Conservation (phyloP, 2,888 invertebrate species). For the Alloscopus bannaensis region DNA sequence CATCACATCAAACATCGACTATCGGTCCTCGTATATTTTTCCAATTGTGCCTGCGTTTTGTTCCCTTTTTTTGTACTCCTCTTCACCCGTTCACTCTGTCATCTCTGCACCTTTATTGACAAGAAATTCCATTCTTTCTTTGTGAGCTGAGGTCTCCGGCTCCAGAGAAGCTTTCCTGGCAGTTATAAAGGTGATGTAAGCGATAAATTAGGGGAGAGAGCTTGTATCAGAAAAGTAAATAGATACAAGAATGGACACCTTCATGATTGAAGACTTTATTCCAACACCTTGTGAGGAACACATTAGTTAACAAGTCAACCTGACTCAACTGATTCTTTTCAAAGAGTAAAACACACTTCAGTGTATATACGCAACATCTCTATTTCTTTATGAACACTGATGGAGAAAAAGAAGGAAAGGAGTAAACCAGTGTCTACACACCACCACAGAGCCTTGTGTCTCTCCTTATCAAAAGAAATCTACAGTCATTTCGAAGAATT, state of each 20-base stretch:
- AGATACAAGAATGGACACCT: not conserved
- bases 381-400: no score
- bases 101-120: constrained; percentile 53
- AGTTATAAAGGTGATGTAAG: no score
- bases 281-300: constrained; percentile 19
- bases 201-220: not conserved
- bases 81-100: constrained; percentile 40
- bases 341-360: no score
- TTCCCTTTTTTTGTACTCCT: not conserved
- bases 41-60: constrained; percentile 40
- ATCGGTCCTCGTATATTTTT: constrained; percentile 10
- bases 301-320: not conserved
- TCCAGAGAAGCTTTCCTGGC: no score
- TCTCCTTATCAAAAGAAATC: not conserved
- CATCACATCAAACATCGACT: no score
- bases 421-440: not conserved
- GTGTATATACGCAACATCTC: no score
- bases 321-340: not conserved
- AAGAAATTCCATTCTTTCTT: constrained; percentile 21
- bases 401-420: not conserved
- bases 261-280: constrained; percentile 40
- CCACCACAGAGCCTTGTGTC: not conserved
- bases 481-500: not conserved
- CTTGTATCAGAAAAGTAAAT: constrained; percentile 3
- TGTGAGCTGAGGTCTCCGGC: no score